These are phyloP conservation scores for Tubulanus polymorphus DNA, from an alignment of 2,888 invertebrate genomes.

Conservation along the genomic window DNA sequence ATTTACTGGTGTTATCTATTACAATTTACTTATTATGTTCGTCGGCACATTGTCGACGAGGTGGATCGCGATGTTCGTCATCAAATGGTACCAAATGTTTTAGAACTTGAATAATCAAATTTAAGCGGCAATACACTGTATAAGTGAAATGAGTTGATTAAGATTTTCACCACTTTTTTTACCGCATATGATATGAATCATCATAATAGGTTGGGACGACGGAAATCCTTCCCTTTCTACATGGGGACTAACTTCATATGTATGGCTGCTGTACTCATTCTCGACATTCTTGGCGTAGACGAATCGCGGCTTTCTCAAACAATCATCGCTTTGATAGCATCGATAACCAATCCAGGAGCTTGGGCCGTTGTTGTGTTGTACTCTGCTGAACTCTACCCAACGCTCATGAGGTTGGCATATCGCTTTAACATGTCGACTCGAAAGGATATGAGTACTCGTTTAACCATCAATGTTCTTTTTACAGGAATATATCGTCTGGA, in stretches of 20 bases:
- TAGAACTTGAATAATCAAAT: too few species aligned
- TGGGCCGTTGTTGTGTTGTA: constrained; percentile 48
- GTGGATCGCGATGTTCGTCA: neutral
- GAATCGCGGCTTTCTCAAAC: neutral
- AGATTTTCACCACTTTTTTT: too few species aligned
- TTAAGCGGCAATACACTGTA: too few species aligned
- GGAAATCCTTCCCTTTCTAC: neutral
- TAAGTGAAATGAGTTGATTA: too few species aligned
- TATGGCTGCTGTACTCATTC: neutral
- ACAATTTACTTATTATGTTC: neutral
- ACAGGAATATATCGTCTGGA: constrained; percentile 43
- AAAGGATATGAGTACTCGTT: too few species aligned
- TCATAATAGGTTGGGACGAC: neutral
- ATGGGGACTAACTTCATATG: neutral
- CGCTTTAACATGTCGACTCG: neutral
- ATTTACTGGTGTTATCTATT: neutral
- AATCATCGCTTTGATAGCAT: neutral
- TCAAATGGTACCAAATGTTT: too few species aligned
- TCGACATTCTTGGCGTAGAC: neutral
- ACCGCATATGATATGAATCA: too few species aligned
- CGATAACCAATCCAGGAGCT: constrained; percentile 27
- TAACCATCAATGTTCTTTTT: constrained; percentile 15
- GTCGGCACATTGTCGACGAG: neutral
- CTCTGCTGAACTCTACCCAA: constrained; percentile 48
- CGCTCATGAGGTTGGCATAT: constrained; percentile 40